Evolutionary conservation across 2,113 vertebrate species (phyloP).

Genomic region (Oreochromis aureus): DNA sequence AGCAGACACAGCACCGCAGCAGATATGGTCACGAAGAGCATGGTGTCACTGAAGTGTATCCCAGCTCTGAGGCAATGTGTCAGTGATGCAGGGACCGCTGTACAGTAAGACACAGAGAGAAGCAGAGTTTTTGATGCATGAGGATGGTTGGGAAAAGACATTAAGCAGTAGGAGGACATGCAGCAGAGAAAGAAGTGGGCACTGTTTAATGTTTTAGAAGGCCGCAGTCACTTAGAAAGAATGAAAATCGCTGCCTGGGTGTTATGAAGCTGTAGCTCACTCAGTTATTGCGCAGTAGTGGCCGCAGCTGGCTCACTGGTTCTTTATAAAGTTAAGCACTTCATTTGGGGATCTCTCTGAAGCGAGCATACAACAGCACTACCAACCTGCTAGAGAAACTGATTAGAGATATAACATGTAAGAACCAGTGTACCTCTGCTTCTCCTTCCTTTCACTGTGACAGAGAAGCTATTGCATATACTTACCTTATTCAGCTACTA

Average conservation of each 20-base stretch:
- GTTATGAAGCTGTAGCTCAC: neutral
- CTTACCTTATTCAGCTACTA: neutral
- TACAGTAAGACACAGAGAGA: neutral
- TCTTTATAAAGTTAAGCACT: neutral
- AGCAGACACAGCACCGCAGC: constrained; percentile 42
- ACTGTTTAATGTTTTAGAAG: neutral
- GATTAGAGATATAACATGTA: neutral
- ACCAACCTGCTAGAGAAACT: neutral
- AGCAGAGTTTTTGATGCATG: neutral
- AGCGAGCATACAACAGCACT: neutral
- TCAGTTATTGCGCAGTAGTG: neutral
- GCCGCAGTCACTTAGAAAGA: neutral
- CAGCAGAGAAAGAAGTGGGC: neutral
- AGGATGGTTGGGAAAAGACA: neutral
- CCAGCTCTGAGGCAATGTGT: neutral
- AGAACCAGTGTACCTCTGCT: neutral
- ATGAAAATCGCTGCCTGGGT: neutral
- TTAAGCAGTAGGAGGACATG: neutral
- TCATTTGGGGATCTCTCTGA: neutral
- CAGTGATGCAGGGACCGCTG: neutral
- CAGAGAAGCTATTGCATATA: neutral
- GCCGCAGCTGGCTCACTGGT: neutral
- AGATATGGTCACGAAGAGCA: constrained; percentile 11
- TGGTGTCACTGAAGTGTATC: constrained; percentile 13
- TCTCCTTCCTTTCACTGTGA: neutral